phyloP scores from a whole-genome alignment of 1,140 invertebrate genomes.

The Samia ricini region DNA sequence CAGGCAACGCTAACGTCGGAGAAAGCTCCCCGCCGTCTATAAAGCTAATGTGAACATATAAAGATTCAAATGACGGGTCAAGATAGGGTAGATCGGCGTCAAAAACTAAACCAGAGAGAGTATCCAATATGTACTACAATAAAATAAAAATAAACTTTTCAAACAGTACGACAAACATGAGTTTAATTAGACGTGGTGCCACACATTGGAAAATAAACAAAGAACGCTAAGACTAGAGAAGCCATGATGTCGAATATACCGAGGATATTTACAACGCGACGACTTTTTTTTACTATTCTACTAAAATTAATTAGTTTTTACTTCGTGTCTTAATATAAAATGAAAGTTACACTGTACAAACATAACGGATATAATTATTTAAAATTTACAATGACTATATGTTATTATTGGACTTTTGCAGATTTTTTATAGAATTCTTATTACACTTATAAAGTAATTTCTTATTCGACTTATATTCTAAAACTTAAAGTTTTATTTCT shows the following conservation, averaged over 20 bases:
- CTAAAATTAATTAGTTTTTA: no score
- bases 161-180: neutral
- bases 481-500: no score
- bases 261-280: no score
- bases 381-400: no score
- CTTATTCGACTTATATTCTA: no score
- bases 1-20: conserved; percentile 49
- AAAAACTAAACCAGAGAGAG: neutral
- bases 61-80: conserved; percentile 61
- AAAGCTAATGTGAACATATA: conserved; percentile 67
- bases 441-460: no score
- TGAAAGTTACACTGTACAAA: no score
- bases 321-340: no score
- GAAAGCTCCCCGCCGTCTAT: conserved; percentile 57
- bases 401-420: no score
- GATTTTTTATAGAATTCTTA: no score
- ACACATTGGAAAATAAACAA: neutral
- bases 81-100: conserved; percentile 15
- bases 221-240: neutral
- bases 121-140: neutral
- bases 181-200: neutral
- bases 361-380: no score
- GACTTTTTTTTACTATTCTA: no score
- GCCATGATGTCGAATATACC: neutral
- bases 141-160: neutral